Conservation (phyloP, 2,113 vertebrate genomes). For the Laterallus jamaicensis region DNA sequence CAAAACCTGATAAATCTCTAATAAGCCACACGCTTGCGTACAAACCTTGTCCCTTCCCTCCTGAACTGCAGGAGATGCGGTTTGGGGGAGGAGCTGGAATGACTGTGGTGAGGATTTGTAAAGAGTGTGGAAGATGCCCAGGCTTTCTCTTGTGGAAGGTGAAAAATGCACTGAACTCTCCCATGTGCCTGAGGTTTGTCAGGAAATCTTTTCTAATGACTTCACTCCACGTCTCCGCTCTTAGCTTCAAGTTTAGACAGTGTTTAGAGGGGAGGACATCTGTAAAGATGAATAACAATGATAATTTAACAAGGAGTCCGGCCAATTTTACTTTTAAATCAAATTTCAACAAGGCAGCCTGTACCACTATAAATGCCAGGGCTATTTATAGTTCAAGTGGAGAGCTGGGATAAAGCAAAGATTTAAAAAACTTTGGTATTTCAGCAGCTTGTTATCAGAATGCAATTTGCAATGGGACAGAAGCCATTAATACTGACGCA, state of each 20-base stretch:
- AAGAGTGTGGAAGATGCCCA: neutral
- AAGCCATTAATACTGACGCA: neutral
- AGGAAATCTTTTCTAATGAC: conserved; percentile 24
- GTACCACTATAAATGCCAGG: conserved; percentile 44
- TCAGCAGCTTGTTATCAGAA: neutral
- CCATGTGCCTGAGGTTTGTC: neutral
- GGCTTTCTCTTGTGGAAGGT: neutral
- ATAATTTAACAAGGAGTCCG: neutral
- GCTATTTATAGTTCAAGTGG: conserved; percentile 45
- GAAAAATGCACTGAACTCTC: neutral
- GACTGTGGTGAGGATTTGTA: neutral
- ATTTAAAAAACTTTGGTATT: neutral
- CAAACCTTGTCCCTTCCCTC: neutral
- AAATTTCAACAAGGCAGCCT: neutral
- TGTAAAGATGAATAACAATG: conserved; percentile 24
- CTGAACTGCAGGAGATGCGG: neutral
- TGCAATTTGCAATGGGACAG: neutral
- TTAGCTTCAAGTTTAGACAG: neutral
- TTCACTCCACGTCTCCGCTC: neutral
- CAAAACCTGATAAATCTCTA: neutral
- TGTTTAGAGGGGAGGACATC: conserved; percentile 3
- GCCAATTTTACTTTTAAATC: conserved; percentile 56
- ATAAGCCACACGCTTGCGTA: rapidly evolving
- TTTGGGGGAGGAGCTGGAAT: neutral
- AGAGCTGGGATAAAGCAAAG: neutral